Evolutionary conservation across 1,140 invertebrate genomes (phyloP), one percentile per base, ranked within the genome.

Genomic region (Pteromalus puparum): DNA sequence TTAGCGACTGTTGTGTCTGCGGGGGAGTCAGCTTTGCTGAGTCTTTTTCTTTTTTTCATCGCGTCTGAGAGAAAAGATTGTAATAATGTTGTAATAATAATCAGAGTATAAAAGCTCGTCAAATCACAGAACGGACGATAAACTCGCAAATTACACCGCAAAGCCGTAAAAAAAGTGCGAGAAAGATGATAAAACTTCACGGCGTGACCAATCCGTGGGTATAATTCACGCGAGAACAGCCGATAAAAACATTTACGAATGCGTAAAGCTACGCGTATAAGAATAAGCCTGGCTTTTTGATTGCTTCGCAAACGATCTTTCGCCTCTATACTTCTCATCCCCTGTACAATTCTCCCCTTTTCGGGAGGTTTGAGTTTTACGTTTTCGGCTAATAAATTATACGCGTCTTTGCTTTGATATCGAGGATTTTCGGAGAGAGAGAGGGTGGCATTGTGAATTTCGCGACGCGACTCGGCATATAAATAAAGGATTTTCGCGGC

Each of bases 401-500:
- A 81, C 68, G 26, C 38, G 70, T 70, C 48, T 85, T 85, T 81
- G 53, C 83, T 76, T 75, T 81, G 53, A 81, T 75, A 85, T 76
- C 42, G 77, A 15, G 30, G 70, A 13, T 84, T 74, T 81, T 53
- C 28, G 18, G 75, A 0, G 30, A 34, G 30, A 34, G 30, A 34
- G 30, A 24, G 74, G 5, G 80, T 7, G 7, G 34, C 26, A 65
- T 73, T 84, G 83, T 79, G 26, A 83, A 84, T 80, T 80, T 12
- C n/a, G 48, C 24, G 21, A 48, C 70, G 30, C 77, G 53, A n/a
- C 70, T 26, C 30, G 34, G 78, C 78, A 82, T 81, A 79, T 78
- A 85, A 85, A 82, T 85, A 85, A 82, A 82, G 80, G 84, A 85
- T 85, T 85, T 85, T 65, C 75, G n/a, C 53, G 21, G 7, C 72